These are phyloP conservation scores for Melanchra persicariae DNA, from an alignment of 2,888 invertebrate species.

Conservation along the genomic window DNA sequence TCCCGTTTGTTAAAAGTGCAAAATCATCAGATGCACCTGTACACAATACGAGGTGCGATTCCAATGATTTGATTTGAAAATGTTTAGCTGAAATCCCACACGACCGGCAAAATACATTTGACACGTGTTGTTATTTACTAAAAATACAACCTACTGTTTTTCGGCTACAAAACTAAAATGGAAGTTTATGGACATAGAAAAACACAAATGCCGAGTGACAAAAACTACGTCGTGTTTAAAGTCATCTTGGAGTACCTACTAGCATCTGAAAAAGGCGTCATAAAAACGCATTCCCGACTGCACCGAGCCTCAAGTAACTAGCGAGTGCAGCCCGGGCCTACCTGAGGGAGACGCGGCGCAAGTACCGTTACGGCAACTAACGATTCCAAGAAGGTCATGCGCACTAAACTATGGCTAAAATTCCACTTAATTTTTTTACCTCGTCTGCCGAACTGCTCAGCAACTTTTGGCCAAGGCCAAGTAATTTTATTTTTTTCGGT, in stretches of 20 bases:
- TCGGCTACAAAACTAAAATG: neutral
- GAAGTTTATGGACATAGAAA: constrained; percentile 15
- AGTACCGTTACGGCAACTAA: constrained; percentile 87
- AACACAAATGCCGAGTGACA: constrained; percentile 36
- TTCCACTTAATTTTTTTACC: constrained; percentile 85
- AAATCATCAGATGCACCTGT: constrained; percentile 54
- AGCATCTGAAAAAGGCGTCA: constrained; percentile 49
- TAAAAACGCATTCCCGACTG: constrained; percentile 60
- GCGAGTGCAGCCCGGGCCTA: constrained; percentile 70
- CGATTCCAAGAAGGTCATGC: constrained; percentile 89
- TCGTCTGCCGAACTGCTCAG: constrained; percentile 66
- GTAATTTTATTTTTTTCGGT: constrained; percentile 63
- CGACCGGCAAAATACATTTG: constrained; percentile 1
- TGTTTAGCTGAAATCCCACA: constrained; percentile 39
- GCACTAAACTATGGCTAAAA: constrained; percentile 83
- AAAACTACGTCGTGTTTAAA: constrained; percentile 45
- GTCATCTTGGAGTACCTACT: constrained; percentile 40
- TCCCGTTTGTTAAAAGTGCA: constrained; percentile 59
- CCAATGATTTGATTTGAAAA: constrained; percentile 58
- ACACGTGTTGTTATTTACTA: constrained; percentile 28
- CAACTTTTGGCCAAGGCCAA: constrained; percentile 67
- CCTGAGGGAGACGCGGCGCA: constrained; percentile 79
- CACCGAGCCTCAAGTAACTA: constrained; percentile 55
- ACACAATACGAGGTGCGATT: constrained; percentile 31
- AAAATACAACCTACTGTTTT: constrained; percentile 10